A percentile compares a stretch with the other conserved stretches of the same genome.
These are phyloP conservation scores for Zhengitettix transpicula DNA, from an alignment of 2,888 invertebrate genomes.

Conservation along the genomic window DNA sequence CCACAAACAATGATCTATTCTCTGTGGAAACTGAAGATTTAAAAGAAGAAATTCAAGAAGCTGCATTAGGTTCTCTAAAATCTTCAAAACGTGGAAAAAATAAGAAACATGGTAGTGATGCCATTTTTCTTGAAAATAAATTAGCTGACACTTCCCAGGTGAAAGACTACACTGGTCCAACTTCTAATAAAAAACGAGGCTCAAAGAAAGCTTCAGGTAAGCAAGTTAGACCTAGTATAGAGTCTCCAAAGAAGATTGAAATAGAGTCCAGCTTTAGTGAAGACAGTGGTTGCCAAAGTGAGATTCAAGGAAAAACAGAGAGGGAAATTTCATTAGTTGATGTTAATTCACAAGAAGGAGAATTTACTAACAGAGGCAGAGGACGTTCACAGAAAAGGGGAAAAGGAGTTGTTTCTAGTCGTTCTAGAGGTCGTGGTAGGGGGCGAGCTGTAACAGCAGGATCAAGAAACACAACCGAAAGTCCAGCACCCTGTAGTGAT, in stretches of 20 bases:
- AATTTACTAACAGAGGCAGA: neutral
- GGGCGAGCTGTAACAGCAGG: neutral
- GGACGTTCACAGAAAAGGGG: conserved; percentile 2
- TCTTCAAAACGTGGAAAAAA: too few species aligned
- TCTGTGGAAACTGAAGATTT: too few species aligned
- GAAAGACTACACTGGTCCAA: too few species aligned
- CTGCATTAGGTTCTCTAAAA: too few species aligned
- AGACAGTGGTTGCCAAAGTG: neutral
- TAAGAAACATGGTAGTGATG: too few species aligned
- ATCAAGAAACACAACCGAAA: conserved; percentile 1
- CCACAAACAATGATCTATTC: too few species aligned
- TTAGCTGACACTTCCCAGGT: too few species aligned
- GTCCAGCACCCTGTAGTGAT: conserved; percentile 9
- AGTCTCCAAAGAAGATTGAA: neutral
- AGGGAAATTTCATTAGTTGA: neutral
- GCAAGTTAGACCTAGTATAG: neutral
- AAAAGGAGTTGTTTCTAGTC: neutral
- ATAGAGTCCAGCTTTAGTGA: neutral
- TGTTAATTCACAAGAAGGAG: neutral
- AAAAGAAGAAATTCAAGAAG: too few species aligned
- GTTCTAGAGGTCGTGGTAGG: conserved; percentile 2
- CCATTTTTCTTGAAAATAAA: too few species aligned
- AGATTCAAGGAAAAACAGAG: neutral
- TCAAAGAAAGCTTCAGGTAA: too few species aligned
- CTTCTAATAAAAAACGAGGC: too few species aligned